Conservation (phyloP, 2,888 invertebrate species). For the Ferdinandea cuprea region DNA sequence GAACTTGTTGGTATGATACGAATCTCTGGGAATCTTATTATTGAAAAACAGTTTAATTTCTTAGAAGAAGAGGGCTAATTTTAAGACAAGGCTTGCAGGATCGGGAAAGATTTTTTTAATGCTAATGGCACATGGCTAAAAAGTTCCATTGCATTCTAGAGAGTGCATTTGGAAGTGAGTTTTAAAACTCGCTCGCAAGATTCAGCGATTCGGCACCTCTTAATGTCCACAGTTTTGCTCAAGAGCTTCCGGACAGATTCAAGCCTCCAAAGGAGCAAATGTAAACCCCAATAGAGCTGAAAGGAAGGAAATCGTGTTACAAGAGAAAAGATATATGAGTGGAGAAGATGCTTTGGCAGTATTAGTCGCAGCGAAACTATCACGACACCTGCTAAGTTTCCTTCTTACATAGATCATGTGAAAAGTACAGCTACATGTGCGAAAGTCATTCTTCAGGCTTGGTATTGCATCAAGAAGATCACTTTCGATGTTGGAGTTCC, state of each 20-base stretch:
- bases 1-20: constrained; percentile 2
- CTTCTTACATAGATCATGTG: constrained; percentile 49
- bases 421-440: not conserved
- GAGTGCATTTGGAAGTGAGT: too few relatives aligned
- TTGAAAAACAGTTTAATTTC: constrained; percentile 1
- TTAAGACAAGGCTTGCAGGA: constrained; percentile 6
- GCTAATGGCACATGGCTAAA: constrained; percentile 2
- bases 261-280: not conserved
- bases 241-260: constrained; percentile 3
- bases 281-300: constrained; percentile 2
- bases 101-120: constrained; percentile 1
- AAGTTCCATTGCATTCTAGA: not conserved
- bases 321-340: constrained; percentile 28
- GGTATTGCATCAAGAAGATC: too few relatives aligned
- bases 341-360: constrained; percentile 76
- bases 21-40: constrained; percentile 2
- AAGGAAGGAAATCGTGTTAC: not conserved
- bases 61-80: constrained; percentile 5
- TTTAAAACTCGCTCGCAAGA: too few relatives aligned
- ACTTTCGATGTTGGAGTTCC: too few relatives aligned
- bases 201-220: constrained; percentile 12
- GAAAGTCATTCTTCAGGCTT: too few relatives aligned
- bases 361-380: constrained; percentile 75
- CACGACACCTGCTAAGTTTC: constrained; percentile 66
- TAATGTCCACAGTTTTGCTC: constrained; percentile 5